Percentiles rank a stretch among this genome's conserved stretches.
phyloP scores from a whole-genome alignment of 2,113 vertebrate species.

The Syrrhaptes paradoxus region DNA sequence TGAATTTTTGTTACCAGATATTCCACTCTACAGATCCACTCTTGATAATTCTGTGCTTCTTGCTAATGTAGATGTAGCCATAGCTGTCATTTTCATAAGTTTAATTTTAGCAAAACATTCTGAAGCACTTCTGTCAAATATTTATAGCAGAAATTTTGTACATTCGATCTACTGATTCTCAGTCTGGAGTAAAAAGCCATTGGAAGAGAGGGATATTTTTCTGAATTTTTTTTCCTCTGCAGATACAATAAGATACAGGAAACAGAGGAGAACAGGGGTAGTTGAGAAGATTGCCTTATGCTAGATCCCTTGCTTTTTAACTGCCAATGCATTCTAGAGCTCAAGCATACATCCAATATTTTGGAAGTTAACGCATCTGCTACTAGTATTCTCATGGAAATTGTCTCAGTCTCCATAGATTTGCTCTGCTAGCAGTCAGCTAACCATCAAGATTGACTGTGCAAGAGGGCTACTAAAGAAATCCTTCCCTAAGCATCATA shows the following conservation, averaged over 20 bases:
- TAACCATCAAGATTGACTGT: not conserved
- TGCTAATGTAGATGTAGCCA: not conserved
- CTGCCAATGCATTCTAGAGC: not conserved
- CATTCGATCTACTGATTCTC: not conserved
- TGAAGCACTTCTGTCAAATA: not conserved
- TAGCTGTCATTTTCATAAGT: not conserved
- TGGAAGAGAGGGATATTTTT: not conserved
- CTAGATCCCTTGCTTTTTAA: not conserved
- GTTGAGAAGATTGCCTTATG: not conserved
- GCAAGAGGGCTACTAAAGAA: not conserved
- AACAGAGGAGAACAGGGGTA: not conserved
- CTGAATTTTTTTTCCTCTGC: too few relatives aligned
- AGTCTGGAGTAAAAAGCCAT: not conserved
- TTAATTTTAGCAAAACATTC: constrained; percentile 1
- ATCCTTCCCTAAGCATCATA: not conserved
- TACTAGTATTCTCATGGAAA: not conserved
- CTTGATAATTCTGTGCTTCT: not conserved
- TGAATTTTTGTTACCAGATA: not conserved
- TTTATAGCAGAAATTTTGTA: not conserved
- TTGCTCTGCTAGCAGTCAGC: not conserved
- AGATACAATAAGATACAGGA: not conserved
- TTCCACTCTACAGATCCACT: not conserved
- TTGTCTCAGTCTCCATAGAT: not conserved
- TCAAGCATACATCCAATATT: not conserved
- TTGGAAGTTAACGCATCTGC: not conserved